phyloP scores from a whole-genome alignment of 2,888 invertebrate species.

The Piscicola geometra region DNA sequence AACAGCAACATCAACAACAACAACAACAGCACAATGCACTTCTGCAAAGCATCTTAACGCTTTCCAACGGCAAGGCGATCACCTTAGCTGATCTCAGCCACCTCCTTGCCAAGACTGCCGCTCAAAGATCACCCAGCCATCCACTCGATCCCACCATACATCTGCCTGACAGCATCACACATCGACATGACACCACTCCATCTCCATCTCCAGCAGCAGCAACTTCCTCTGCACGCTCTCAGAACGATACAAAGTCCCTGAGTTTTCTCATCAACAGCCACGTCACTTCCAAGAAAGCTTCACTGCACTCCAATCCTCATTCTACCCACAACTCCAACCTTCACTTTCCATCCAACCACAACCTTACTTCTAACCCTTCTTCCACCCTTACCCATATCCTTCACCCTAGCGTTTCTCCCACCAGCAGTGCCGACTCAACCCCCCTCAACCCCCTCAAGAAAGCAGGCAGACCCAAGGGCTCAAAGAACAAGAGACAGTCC shows the following conservation, averaged over 20 bases:
- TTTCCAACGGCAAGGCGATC: neutral
- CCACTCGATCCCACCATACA: no score
- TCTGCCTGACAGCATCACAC: no score
- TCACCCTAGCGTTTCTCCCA: neutral
- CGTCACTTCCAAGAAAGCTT: no score
- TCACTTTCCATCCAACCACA: neutral
- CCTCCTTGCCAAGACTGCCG: no score
- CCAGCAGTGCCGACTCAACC: neutral
- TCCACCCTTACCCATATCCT: neutral
- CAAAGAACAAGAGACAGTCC: conserved; percentile 41
- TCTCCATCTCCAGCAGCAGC: no score
- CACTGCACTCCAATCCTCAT: neutral
- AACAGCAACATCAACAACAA: neutral
- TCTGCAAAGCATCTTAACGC: neutral
- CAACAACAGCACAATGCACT: neutral
- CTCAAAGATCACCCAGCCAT: no score
- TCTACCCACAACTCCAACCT: neutral
- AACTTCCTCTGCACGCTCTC: no score
- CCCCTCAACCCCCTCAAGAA: neutral
- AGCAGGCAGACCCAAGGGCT: conserved; percentile 50
- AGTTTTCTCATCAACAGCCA: no score
- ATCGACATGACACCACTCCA: no score
- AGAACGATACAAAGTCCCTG: no score
- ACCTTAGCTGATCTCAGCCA: no score
- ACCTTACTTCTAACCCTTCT: neutral